phyloP scores from a whole-genome alignment of 2,797 vertebrate species.

The Cercopithecus diana region DNA sequence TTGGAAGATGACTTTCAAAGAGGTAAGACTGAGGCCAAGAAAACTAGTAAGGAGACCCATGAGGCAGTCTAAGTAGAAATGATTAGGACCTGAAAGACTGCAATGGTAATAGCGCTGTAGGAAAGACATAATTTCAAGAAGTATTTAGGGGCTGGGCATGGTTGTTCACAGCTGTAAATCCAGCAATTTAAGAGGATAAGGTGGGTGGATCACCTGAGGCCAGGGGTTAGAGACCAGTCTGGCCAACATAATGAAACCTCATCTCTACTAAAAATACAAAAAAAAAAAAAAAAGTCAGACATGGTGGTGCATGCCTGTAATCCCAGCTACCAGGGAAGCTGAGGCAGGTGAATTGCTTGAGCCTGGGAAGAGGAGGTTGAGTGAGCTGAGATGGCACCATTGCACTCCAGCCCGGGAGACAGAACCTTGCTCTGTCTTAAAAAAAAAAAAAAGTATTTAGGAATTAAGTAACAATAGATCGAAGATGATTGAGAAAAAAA shows the following conservation, averaged over 20 bases:
- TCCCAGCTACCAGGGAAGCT: not conserved
- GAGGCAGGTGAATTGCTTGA: not conserved
- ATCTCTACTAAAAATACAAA: not conserved
- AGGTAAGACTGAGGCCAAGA: not conserved
- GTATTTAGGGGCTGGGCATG: not conserved
- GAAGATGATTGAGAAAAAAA: not conserved
- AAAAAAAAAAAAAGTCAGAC: too few relatives aligned
- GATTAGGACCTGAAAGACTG: fast-evolving
- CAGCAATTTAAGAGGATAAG: not conserved
- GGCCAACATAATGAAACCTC: not conserved
- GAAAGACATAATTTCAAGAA: not conserved
- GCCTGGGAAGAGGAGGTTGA: not conserved
- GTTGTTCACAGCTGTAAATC: not conserved
- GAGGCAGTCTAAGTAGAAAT: not conserved
- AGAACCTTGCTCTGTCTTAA: not conserved
- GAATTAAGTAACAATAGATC: not conserved
- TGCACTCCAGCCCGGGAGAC: not conserved
- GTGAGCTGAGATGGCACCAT: not conserved
- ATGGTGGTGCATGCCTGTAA: not conserved
- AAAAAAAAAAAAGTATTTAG: not conserved
- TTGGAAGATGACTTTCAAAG: not conserved
- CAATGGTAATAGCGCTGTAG: fast-evolving
- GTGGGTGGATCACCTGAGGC: not conserved
- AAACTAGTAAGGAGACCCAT: not conserved
- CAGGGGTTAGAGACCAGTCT: not conserved